Base-by-base conservation (phyloP, 2,888 invertebrate genomes). In the Megamerina dolium region DNA sequence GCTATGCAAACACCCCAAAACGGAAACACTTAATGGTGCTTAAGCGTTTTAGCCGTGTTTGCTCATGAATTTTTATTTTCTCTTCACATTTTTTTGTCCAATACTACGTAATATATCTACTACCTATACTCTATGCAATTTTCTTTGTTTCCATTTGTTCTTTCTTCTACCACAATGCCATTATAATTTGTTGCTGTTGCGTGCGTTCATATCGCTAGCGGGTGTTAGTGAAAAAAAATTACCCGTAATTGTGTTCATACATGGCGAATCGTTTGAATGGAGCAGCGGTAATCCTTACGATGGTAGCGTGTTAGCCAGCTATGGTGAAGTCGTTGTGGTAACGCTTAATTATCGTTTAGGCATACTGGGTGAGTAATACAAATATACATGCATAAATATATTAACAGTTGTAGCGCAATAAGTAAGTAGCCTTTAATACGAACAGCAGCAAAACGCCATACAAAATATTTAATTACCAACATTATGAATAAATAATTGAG, bases 201-300 rank as follows among this genome's bases (percentile, higher is more conserved):
- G 32, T 16, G 16, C 17, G n/a, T 32, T 41, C 35, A 29, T 27
- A 13, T 21, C 51, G 56, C 20, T 52, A 72, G 72, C 70, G 50
- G 70, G 62, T 32, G 64, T 70, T 33, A 64, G 61, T 48, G 72
- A 72, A 48, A 72, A 71, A 54, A 72, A 70, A 59, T 58, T 72
- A 43, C 72, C 72, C 12, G 72, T 72, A 43, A 69, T 71, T 52
- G 70, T 72, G 41, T 72, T 72, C 57, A 64, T 72, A 53, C 72
- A 72, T 56, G 72, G 72, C 42, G 72, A 72, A 66, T 87, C 87
- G 40, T 91, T 89, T 69, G 91, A 91, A 63, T 94, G 92, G 86
- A 94, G 93, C 68, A 89, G 93, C 37, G 96, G 96, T 52, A 95
- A 95, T 73, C 88, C 93, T 5, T 96, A 95, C 74, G 96, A 97